These are phyloP conservation scores for Scaeva pyrastri DNA, from an alignment of 2,888 invertebrate species.

Conservation along the genomic window DNA sequence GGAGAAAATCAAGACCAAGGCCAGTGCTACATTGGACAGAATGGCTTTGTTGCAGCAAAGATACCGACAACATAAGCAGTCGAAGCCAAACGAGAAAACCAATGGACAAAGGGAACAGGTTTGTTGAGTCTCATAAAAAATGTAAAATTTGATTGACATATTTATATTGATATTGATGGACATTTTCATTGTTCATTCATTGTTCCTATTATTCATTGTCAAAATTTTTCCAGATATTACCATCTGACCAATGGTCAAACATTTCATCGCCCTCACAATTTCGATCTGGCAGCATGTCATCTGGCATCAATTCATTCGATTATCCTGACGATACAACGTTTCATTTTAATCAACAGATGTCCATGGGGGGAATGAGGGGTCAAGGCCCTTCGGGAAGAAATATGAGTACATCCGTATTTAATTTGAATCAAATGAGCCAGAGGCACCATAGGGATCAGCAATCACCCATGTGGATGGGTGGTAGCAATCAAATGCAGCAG, in stretches of 20 bases:
- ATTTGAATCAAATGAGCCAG: constrained; percentile 83
- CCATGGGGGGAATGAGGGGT: constrained; percentile 56
- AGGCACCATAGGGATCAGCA: constrained; percentile 75
- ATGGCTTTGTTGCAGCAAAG: constrained; percentile 85
- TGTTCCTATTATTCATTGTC: constrained; percentile 67
- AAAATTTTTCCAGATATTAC: constrained; percentile 72
- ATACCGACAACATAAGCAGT: constrained; percentile 86
- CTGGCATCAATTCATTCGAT: constrained; percentile 83
- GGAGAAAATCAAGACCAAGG: constrained; percentile 83
- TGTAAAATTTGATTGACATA: too few relatives aligned
- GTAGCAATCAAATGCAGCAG: constrained; percentile 85
- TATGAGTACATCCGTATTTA: constrained; percentile 86
- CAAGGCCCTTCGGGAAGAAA: constrained; percentile 76
- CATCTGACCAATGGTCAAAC: constrained; percentile 83
- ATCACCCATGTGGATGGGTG: constrained; percentile 77
- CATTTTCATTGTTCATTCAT: not conserved
- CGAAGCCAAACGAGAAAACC: constrained; percentile 84
- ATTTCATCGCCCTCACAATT: constrained; percentile 83
- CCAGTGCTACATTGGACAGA: constrained; percentile 83
- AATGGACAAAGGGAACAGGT: constrained; percentile 80
- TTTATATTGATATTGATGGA: too few relatives aligned
- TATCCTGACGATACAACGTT: constrained; percentile 82
- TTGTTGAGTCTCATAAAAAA: constrained; percentile 35
- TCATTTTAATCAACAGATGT: constrained; percentile 79
- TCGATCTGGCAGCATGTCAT: constrained; percentile 84